Conservation (phyloP, 2,797 vertebrate species). For the Xenops minutus region DNA sequence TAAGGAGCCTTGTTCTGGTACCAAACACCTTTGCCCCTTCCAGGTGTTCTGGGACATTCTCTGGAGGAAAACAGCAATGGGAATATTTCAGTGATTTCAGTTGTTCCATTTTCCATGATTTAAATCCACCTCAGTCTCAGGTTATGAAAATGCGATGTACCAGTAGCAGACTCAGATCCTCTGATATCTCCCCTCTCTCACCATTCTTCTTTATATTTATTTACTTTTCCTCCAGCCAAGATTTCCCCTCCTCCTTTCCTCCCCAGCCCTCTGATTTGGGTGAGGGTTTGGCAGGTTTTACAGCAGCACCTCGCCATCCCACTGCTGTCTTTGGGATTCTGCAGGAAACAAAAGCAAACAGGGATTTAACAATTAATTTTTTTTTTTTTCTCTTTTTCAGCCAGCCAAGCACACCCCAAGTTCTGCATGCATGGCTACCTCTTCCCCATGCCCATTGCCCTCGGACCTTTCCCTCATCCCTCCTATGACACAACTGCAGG, state of each 20-base stretch:
- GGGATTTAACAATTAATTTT: background rate
- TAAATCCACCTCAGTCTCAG: background rate
- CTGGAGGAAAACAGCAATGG: background rate
- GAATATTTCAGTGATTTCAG: background rate
- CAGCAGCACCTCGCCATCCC: too few relatives aligned
- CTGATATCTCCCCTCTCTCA: background rate
- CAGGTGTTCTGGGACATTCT: background rate
- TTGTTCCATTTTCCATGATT: background rate
- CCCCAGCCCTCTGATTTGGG: background rate
- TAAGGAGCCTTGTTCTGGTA: background rate
- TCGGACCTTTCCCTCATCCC: constrained; percentile 83
- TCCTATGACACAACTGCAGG: constrained; percentile 86
- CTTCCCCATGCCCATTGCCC: constrained; percentile 84
- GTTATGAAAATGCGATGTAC: background rate
- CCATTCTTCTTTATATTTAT: background rate
- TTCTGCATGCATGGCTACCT: constrained; percentile 86
- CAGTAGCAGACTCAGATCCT: background rate
- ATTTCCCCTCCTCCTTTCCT: background rate
- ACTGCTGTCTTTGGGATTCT: background rate
- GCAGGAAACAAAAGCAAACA: background rate
- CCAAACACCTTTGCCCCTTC: background rate
- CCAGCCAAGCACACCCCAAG: constrained; percentile 85
- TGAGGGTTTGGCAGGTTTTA: background rate
- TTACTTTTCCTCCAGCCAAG: background rate
- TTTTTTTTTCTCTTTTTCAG: constrained; percentile 52